Base-by-base conservation (phyloP, 2,113 vertebrate genomes). In the Pipa parva region DNA sequence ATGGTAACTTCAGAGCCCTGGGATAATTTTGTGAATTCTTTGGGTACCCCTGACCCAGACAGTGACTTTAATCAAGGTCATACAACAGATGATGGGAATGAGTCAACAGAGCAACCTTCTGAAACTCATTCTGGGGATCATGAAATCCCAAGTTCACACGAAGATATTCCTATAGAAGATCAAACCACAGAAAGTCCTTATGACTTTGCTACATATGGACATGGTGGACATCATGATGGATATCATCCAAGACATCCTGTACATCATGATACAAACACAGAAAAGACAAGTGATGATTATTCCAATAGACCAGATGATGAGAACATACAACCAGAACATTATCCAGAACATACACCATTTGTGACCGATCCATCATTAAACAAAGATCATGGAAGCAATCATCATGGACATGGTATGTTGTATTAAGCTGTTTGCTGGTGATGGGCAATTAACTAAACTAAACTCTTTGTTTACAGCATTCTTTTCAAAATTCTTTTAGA, bases 111-210 rank as follows among this genome's bases (percentile, higher is more conserved):
- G 18, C 57, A 52, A 11, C 31, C 56, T 0, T 42, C 39, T 37
- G 55, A 58, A 21, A 15, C 6, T 18, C 63, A 67, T 48, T 69
- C 65, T 21, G 65, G 65, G 2, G 42, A 69, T 21, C 65, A 50
- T 2, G 31, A 37, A 36, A 55, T 25, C 5, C 51, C 27, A 5
- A 6, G 22, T 5, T 18, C 52, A 17, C 52, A 56, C 11, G 24
- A 26, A 7, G 27, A 18, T n/a, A 20, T 18, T 17, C 27, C 55
- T 10, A 55, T 29, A 13, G 28, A 36, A 21, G 29, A 12, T 10
- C 8, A 8, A 21, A 46, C 33, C 18, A 69, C 24, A 28, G 29
- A 27, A 21, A 26, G 12, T n/a, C 20, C 20, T 33, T 2, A 48
- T 48, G 3, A n/a, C n/a, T n/a, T n/a, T n/a, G n/a, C n/a, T n/a